Conservation (phyloP, 2,888 invertebrate genomes). For the Pyrgus malvae region DNA sequence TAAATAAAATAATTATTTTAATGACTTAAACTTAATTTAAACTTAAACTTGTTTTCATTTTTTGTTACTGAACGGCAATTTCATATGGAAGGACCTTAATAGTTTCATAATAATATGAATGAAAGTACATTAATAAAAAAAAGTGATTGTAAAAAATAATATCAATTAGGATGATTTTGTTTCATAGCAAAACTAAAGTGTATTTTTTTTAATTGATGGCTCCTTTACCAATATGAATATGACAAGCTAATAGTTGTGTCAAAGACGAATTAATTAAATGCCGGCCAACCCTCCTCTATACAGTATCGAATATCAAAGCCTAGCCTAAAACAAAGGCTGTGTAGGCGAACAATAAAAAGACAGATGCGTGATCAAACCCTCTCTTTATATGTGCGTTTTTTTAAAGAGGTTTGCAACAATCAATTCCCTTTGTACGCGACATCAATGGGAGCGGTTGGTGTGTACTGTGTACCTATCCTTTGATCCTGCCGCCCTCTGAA, state of each 20-base stretch:
- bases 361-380: slow-evolving; percentile 69
- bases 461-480: slow-evolving; percentile 79
- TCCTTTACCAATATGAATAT: too few species aligned
- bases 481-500: slow-evolving; percentile 80
- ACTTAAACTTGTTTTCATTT: too few species aligned
- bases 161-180: too few species aligned
- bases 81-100: too few species aligned
- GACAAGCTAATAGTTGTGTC: slow-evolving; percentile 1
- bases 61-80: too few species aligned
- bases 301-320: slow-evolving; percentile 31
- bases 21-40: too few species aligned
- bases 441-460: slow-evolving; percentile 80
- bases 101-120: too few species aligned
- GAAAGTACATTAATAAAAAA: too few species aligned
- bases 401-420: slow-evolving; percentile 78
- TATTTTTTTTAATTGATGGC: too few species aligned
- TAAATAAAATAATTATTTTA: too few species aligned
- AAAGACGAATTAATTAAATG: slow-evolving; percentile 17
- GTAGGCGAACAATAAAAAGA: slow-evolving; percentile 43
- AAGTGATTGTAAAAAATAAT: too few species aligned
- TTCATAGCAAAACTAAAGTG: too few species aligned
- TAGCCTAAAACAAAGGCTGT: slow-evolving; percentile 26
- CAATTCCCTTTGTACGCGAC: slow-evolving; percentile 80
- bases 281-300: slow-evolving; percentile 24
- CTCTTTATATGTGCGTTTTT: slow-evolving; percentile 49